These are phyloP conservation scores for Acanthurus tractus DNA, from an alignment of 2,797 vertebrate species.

Conservation along the genomic window DNA sequence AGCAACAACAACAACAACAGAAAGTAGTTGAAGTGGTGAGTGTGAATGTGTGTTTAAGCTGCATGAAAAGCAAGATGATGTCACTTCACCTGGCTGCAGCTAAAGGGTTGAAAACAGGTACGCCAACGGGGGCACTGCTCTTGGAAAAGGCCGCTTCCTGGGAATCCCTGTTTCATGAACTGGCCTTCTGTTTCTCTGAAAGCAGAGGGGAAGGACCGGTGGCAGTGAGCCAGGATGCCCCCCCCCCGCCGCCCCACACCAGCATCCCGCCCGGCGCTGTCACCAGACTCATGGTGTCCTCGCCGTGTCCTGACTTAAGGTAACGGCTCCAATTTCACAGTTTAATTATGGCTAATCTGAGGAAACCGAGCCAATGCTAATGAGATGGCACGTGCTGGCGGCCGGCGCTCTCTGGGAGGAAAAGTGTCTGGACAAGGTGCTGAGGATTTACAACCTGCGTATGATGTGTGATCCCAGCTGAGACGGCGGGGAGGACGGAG, in stretches of 20 bases:
- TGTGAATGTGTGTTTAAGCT: not conserved
- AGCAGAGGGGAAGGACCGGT: slow-evolving; percentile 54
- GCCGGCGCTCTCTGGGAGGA: slow-evolving; percentile 33
- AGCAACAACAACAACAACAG: not conserved
- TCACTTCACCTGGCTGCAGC: slow-evolving; percentile 4
- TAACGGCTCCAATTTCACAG: slow-evolving; percentile 90
- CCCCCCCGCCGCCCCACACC: slow-evolving; percentile 77
- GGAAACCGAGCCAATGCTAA: slow-evolving; percentile 90
- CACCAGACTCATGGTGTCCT: slow-evolving; percentile 82
- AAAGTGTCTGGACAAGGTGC: slow-evolving; percentile 55
- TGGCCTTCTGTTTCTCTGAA: slow-evolving; percentile 41
- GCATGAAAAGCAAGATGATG: not conserved
- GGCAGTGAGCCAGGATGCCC: slow-evolving; percentile 64
- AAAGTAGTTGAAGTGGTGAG: not conserved
- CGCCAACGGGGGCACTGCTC: not conserved
- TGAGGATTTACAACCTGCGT: slow-evolving; percentile 59
- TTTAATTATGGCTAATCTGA: slow-evolving; percentile 95
- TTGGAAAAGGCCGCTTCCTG: slow-evolving; percentile 12
- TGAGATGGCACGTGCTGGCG: slow-evolving; percentile 80
- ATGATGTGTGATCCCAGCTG: slow-evolving; percentile 11
- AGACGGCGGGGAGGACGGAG: not conserved
- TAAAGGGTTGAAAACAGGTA: slow-evolving; percentile 18
- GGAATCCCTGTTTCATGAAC: slow-evolving; percentile 46
- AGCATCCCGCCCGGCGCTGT: slow-evolving; percentile 75
- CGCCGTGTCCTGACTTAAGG: slow-evolving; percentile 85